Base-by-base conservation (phyloP, 1,140 invertebrate species). In the Drosophila micromelanica region DNA sequence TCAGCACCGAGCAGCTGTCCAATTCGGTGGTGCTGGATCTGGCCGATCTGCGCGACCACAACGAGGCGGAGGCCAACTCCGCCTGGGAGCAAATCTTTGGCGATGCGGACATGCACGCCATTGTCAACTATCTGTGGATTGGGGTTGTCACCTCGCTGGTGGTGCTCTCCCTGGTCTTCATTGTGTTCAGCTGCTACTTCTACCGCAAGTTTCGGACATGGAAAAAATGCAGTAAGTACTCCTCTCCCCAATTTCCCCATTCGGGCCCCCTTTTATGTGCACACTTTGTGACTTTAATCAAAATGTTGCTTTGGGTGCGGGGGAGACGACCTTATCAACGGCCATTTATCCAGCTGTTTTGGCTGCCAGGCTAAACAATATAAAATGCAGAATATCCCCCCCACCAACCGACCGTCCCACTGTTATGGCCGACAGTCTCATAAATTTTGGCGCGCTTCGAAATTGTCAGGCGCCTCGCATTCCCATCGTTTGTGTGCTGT, bases 161-260 rank as follows among this genome's bases (percentile, higher is more conserved):
- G 13, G 57, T 91, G 9, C 68, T 91, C 2, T 91, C 91, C 0
- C 70, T 92, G 20, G 78, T 92, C 43, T 92, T 92, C 55, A 91
- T 92, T 13, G n/a, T 92, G 17, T 91, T 92, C 69, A 90, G 89
- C 55, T 92, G 89, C 45, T 91, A 92, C 61, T 92, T 92, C 72
- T 92, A 92, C 62, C 73, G 91, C 43, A 92, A 92, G 70, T 92
- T 92, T 63, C 79, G 90, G 42, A 79, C 90, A 78, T 92, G 91
- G 91, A 92, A 92, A 64, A 91, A 92, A 73, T 92, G 91, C 91
- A 92, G 91, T 92, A 92, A 91, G 91, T 92, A 74, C 42, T 37
- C 8, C 17, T 5, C 45, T 52, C 63, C 27, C 40, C 30, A 15
- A 45, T 59, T 15, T 35, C 15, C 52, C 48, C 55, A 54, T 30